These are phyloP conservation scores for Chionis minor DNA, from an alignment of 2,113 vertebrate species.

Conservation along the genomic window DNA sequence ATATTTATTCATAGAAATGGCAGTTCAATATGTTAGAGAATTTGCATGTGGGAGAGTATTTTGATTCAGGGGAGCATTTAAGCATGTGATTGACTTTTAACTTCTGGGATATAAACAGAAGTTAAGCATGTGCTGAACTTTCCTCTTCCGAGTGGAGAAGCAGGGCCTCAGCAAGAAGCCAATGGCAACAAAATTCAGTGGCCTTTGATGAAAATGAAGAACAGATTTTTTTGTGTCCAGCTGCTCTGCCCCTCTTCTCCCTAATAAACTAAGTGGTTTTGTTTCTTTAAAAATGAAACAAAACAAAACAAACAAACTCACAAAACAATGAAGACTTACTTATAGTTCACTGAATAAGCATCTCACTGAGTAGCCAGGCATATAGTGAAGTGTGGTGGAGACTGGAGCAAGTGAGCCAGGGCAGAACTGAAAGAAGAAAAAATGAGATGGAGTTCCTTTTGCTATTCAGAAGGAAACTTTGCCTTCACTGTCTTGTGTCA, in stretches of 20 bases:
- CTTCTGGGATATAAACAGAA: neutral
- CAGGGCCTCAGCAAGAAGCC: neutral
- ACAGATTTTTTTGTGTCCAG: neutral
- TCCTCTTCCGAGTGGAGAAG: neutral
- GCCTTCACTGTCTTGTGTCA: neutral
- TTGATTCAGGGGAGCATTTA: neutral
- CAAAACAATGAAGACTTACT: neutral
- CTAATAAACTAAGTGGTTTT: neutral
- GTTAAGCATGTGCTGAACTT: neutral
- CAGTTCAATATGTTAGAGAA: neutral
- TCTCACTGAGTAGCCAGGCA: neutral
- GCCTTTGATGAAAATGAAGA: neutral
- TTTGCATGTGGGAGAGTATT: neutral
- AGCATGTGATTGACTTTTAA: neutral
- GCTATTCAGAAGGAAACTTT: neutral
- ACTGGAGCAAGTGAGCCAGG: neutral
- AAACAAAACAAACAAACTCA: neutral
- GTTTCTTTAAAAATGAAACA: neutral
- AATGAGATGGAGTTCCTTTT: neutral
- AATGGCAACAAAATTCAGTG: neutral
- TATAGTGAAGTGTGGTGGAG: neutral
- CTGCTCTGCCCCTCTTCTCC: neutral
- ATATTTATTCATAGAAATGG: neutral
- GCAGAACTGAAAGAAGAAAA: neutral
- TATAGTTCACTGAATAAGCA: neutral